Percentiles rank a stretch among this genome's conserved stretches.
Evolutionary conservation across 2,113 vertebrate genomes (phyloP).

Genomic region (Rhea pennata): DNA sequence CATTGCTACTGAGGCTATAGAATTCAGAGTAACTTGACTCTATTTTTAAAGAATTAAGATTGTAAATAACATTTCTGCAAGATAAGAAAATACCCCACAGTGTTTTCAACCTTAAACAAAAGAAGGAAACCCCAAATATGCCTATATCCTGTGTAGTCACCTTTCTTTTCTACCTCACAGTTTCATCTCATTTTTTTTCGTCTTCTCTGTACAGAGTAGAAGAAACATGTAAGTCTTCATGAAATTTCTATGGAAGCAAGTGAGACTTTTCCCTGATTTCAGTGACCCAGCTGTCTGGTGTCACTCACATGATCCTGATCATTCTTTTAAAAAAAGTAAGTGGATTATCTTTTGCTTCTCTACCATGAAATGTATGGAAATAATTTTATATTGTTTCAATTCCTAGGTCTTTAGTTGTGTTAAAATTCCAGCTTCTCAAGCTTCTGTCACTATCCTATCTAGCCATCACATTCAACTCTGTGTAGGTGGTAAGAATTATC

Average conservation of each 20-base stretch:
- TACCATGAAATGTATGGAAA: neutral
- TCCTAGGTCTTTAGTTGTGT: neutral
- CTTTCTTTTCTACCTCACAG: neutral
- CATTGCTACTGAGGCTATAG: neutral
- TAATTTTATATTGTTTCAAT: neutral
- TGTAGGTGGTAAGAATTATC: neutral
- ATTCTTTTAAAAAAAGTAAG: neutral
- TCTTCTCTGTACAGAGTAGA: neutral
- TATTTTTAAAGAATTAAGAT: neutral
- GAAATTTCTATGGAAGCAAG: neutral
- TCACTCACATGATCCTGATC: neutral
- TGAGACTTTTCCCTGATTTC: neutral
- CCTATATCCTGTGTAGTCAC: neutral
- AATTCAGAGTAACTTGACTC: neutral
- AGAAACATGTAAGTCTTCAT: neutral
- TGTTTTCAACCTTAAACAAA: neutral
- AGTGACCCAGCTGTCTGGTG: neutral
- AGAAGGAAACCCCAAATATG: neutral
- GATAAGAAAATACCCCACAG: neutral
- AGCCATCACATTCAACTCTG: neutral
- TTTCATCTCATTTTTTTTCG: neutral
- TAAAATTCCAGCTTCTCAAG: neutral
- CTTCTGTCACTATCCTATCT: neutral
- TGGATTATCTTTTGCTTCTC: neutral
- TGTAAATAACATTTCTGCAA: neutral